Base-by-base conservation (phyloP, 2,113 vertebrate species). In the Mixornis gularis region DNA sequence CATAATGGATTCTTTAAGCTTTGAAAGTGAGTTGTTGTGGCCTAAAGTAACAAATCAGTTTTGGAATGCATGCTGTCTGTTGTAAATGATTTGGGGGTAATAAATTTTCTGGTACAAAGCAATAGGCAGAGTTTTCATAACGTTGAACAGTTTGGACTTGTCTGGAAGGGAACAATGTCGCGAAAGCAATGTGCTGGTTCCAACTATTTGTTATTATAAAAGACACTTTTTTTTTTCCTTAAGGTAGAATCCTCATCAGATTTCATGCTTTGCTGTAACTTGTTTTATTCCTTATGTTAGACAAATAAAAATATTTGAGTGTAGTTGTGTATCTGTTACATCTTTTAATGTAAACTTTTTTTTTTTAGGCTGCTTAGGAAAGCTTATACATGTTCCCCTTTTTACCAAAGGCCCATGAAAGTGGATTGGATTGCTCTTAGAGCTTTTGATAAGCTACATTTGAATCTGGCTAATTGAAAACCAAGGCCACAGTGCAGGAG, bases 61-160 rank as follows among this genome's bases (percentile, higher is more conserved):
- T 93, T 97, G 98, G 98, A 98, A 98, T 98, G 98, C 80, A 83
- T 55, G 84, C 98, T 98, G 98, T 98, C 98, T 97, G 97, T 97
- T 96, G 96, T 97, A 97, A 97, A 98, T 98, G 97, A 98, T 98
- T 97, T 97, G 93, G 85, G 89, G 97, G 97, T 96, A 97, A 98
- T 98, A 98, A 97, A 99, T 98, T 98, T 97, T 96, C 97, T 36
- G 95, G 87, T 96, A 97, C 97, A 97, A 98, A 98, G 98, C 98
- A 96, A 97, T 95, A 97, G 95, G 96, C 95, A 90, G 96, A 91
- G 95, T 97, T 97, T 98, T 98, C 97, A 97, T 98, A 97, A 97
- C 56, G 97, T 96, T 96, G 98, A 99, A 97, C 87, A 88, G 98
- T 99, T 98, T 96, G 91, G 98, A 98, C 98, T 98, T 99, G 99